Base-by-base conservation (phyloP, 1,140 invertebrate genomes). In the Octopus bimaculoides region DNA sequence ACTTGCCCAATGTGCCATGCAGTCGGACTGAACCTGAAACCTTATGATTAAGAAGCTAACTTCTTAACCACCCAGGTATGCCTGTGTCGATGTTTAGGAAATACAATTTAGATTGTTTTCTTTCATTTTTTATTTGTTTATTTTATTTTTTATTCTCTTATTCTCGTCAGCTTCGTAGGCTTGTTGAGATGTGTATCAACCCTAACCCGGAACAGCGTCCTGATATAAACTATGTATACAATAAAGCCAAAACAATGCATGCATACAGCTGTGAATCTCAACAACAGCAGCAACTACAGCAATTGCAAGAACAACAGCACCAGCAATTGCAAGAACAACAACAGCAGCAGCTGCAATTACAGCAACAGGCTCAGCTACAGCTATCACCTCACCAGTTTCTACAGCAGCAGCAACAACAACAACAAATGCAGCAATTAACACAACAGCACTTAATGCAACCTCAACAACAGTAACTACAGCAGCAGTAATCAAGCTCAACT, bases 181-280 rank as follows among this genome's bases (percentile, higher is more conserved):
- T 94, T 61, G 92, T 94, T 5, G 90, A 88, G 52, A 87, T 89
- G 54, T 93, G 93, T 86, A 92, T 94, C 73, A 92, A 92, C 84
- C 89, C 92, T 6, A 91, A 93, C 81, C 92, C 93, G 9, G 87
- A 91, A 74, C 89, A 91, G 77, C 85, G 93, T 52, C 93, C 93
- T 75, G 92, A 93, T 83, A 92, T 92, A 77, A 84, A 83, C 12
- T 90, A 92, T 85, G 91, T 92, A 9, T 89, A 90, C 79, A 84
- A 88, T 55, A 87, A 92, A 26, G 91, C 91, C 6, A 86, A 89
- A 78, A 82, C 87, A 81, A 90, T 91, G 89, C 85, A 87, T 78
- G 81, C 82, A 6, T 81, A 81, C 66, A 83, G 81, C 71, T 80
- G 85, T 9, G 80, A 56, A n/a, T 80, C 81, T 71, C 80, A 54